These are phyloP conservation scores for Pseudachorutes palmiensis DNA, from an alignment of 1,140 invertebrate species.

Conservation along the genomic window DNA sequence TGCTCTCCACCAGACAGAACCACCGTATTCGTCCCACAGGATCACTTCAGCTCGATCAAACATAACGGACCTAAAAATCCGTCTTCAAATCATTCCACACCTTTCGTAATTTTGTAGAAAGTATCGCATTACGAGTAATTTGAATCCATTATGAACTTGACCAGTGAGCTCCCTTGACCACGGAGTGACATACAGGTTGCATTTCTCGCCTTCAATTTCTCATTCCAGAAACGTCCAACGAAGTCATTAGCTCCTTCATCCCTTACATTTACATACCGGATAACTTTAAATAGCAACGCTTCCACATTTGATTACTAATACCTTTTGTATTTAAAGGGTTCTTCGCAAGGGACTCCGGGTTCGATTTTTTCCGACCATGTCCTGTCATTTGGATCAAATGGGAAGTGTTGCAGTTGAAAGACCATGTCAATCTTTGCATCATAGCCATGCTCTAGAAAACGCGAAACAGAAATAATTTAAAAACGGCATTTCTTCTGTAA, in stretches of 20 bases:
- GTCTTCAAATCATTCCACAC: too few relatives aligned
- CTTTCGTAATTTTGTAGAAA: too few relatives aligned
- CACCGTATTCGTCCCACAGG: constrained; percentile 77
- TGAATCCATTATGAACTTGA: constrained; percentile 42
- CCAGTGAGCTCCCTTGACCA: constrained; percentile 61
- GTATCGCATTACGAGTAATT: constrained; percentile 17
- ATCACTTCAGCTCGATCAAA: constrained; percentile 81
- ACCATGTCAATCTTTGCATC: constrained; percentile 58
- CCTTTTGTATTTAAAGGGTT: constrained; percentile 21
- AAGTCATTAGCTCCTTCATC: constrained; percentile 40
- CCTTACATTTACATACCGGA: constrained; percentile 14
- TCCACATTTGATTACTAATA: constrained; percentile 1
- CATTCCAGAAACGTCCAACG: constrained; percentile 54
- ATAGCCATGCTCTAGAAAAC: constrained; percentile 41
- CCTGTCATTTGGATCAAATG: constrained; percentile 70
- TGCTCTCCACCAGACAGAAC: constrained; percentile 70
- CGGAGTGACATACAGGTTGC: constrained; percentile 75
- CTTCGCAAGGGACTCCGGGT: constrained; percentile 48
- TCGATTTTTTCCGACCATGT: constrained; percentile 77
- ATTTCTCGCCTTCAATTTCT: constrained; percentile 56
- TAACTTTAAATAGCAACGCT: background rate
- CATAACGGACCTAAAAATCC: constrained; percentile 59
- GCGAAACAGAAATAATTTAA: background rate
- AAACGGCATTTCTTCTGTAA: background rate
- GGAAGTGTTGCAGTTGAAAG: constrained; percentile 76